These are phyloP conservation scores for Erannis defoliaria DNA, from an alignment of 2,888 invertebrate species.

Conservation along the genomic window DNA sequence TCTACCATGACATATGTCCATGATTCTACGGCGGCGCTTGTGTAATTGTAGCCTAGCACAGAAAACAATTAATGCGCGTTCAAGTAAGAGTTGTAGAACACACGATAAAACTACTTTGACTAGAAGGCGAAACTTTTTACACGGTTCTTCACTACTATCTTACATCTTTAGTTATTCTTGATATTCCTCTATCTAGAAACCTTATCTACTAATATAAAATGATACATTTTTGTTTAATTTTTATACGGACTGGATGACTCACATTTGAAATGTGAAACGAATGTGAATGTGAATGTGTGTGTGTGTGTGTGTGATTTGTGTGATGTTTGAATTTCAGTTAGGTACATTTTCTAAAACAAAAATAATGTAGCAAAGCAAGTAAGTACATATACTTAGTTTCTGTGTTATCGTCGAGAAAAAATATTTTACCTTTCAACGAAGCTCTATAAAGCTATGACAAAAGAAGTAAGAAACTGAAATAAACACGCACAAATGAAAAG, in stretches of 20 bases:
- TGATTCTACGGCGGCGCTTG: constrained; percentile 54
- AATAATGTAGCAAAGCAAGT: neutral
- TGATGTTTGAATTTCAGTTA: too few species aligned
- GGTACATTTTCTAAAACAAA: neutral
- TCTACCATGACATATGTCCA: constrained; percentile 13
- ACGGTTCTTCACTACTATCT: too few species aligned
- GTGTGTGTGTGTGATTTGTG: too few species aligned
- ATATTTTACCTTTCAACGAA: constrained; percentile 46
- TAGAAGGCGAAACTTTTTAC: constrained; percentile 30
- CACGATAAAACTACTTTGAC: constrained; percentile 40
- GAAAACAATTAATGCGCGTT: constrained; percentile 69
- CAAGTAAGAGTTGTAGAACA: constrained; percentile 41
- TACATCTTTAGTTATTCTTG: too few species aligned
- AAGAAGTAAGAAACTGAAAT: constrained; percentile 50
- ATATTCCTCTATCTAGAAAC: too few species aligned
- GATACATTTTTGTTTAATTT: too few species aligned
- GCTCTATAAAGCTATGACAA: constrained; percentile 47
- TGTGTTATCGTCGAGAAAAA: constrained; percentile 22
- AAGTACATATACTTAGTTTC: too few species aligned
- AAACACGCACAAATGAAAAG: constrained; percentile 64
- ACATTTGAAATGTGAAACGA: too few species aligned
- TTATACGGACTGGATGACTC: too few species aligned
- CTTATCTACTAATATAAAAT: too few species aligned
- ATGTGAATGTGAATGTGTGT: too few species aligned
- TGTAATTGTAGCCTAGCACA: constrained; percentile 69